Evolutionary conservation across 2,797 vertebrate genomes (phyloP).

Genomic region (Scolopax rusticola): DNA sequence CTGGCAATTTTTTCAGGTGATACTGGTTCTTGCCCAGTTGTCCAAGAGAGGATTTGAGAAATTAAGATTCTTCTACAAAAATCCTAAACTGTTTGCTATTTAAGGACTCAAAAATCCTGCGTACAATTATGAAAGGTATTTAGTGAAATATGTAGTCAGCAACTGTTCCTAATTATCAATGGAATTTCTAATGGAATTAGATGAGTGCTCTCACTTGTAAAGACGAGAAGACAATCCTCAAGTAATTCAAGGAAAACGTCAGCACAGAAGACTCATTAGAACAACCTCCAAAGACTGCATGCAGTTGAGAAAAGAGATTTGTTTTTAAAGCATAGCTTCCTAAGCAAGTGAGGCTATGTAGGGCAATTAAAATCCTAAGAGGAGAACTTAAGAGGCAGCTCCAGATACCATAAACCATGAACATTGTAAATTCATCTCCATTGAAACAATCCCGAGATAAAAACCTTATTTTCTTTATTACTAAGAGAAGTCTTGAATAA

Average conservation of each 20-base stretch:
- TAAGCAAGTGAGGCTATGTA: not conserved
- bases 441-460: not conserved
- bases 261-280: conserved; percentile 10
- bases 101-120: not conserved
- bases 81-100: not conserved
- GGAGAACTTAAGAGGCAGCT: not conserved
- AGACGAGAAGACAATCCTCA: not conserved
- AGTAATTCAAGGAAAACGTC: not conserved
- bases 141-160: not conserved
- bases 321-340: not conserved
- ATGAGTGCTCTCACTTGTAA: not conserved
- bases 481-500: not conserved
- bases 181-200: not conserved
- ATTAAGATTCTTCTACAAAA: not conserved
- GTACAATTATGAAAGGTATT: not conserved
- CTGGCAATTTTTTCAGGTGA: not conserved
- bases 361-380: not conserved
- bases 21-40: not conserved
- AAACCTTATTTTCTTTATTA: not conserved
- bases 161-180: not conserved
- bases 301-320: not conserved
- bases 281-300: not conserved
- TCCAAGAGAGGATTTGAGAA: not conserved
- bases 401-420: rapidly evolving
- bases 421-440: not conserved